Evolutionary conservation across 2,113 vertebrate genomes (phyloP).

Genomic region (Clupea harengus): DNA sequence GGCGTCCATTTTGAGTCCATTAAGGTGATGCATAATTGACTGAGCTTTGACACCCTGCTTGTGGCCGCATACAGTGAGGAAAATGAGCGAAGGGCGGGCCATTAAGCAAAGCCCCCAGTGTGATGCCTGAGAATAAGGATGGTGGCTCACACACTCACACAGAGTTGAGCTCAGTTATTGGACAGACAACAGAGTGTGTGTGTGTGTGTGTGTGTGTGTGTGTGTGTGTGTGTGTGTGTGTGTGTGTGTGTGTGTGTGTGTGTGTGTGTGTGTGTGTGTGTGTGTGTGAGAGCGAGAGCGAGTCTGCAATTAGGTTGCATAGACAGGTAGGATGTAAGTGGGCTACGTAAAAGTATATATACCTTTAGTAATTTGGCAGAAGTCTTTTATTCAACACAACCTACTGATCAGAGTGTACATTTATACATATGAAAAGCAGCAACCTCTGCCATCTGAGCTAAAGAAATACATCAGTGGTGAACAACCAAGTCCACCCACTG

Average conservation of each 20-base stretch:
- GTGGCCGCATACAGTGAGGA: conserved; percentile 42
- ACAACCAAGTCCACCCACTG: too few relatives aligned
- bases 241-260: neutral
- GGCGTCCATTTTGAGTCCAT: conserved; percentile 46
- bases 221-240: neutral
- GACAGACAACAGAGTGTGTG: neutral
- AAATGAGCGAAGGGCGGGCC: conserved; percentile 33
- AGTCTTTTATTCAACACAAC: neutral
- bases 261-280: neutral
- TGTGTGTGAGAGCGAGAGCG: neutral
- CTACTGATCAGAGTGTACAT: neutral
- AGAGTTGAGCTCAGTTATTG: neutral
- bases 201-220: neutral
- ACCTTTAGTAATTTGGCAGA: neutral
- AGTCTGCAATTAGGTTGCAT: neutral
- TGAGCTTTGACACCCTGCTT: conserved; percentile 49
- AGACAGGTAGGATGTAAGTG: neutral
- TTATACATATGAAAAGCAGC: neutral
- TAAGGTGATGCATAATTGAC: conserved; percentile 49
- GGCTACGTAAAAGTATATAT: neutral
- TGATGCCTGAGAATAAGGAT: conserved; percentile 36
- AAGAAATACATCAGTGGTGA: neutral
- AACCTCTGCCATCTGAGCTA: neutral
- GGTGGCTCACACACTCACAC: conserved; percentile 20
- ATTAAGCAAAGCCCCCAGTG: conserved; percentile 49